Evolutionary conservation across 30 jellyfish, hydroid and myxozoan species (phyloP).

Genomic region (Pelagia noctiluca): DNA sequence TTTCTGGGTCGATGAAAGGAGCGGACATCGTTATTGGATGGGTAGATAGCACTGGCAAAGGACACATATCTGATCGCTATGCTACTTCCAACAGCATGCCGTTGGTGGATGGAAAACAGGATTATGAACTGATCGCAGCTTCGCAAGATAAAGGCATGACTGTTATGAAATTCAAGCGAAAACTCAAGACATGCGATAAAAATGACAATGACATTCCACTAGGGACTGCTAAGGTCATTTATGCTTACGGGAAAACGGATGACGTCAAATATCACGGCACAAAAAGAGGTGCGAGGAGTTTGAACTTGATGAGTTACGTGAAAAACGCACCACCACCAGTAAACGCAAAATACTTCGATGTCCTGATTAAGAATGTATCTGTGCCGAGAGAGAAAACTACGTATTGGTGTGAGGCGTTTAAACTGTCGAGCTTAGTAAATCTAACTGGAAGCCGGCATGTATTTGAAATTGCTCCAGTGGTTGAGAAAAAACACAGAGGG

Average conservation of each 20-base stretch:
- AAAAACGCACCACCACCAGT: conserved; percentile 50
- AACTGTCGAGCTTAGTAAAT: background rate
- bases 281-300: conserved; percentile 53
- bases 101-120: too few relatives aligned
- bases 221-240: conserved; percentile 41
- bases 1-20: too few relatives aligned
- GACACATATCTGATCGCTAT: too few relatives aligned
- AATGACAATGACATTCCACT: too few relatives aligned
- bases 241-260: conserved; percentile 44
- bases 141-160: too few relatives aligned
- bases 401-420: background rate
- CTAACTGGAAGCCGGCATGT: background rate
- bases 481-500: conserved; percentile 41
- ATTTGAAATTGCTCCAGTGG: conserved; percentile 38
- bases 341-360: conserved; percentile 37
- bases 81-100: too few relatives aligned
- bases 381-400: background rate
- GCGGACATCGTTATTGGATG: too few relatives aligned
- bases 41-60: too few relatives aligned
- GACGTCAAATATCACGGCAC: background rate
- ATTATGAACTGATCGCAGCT: too few relatives aligned
- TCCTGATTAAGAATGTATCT: conserved; percentile 16
- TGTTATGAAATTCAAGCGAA: too few relatives aligned
- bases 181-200: too few relatives aligned
- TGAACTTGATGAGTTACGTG: conserved; percentile 49